Evolutionary conservation across 2,888 invertebrate species (phyloP).

Genomic region (Clepsis dumicolana): DNA sequence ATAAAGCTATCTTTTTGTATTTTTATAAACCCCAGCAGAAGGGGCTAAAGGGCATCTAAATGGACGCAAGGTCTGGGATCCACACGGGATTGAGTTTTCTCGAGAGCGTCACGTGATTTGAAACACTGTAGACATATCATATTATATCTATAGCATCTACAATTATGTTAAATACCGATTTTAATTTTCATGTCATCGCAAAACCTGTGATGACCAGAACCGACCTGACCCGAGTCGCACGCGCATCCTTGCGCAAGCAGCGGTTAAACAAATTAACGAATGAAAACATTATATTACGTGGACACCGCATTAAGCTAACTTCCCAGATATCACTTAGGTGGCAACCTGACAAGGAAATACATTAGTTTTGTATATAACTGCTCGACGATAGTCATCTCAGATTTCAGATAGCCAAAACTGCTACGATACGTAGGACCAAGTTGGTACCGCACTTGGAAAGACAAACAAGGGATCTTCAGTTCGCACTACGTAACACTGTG

Average conservation of each 20-base stretch:
- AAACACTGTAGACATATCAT: background rate
- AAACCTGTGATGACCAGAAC: background rate
- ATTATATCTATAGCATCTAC: background rate
- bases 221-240: constrained; percentile 1
- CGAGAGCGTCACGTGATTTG: background rate
- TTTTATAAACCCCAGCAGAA: no score
- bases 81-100: background rate
- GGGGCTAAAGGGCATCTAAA: no score
- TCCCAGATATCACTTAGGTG: constrained; percentile 24
- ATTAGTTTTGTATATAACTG: constrained; percentile 21
- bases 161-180: constrained; percentile 1
- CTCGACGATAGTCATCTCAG: constrained; percentile 31
- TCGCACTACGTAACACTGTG: constrained; percentile 18
- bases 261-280: constrained; percentile 28
- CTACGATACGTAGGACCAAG: no score
- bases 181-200: constrained; percentile 3
- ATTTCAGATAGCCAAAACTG: constrained; percentile 35
- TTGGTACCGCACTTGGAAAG: constrained; percentile 1
- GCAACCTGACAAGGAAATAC: constrained; percentile 30
- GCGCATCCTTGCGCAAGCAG: constrained; percentile 27
- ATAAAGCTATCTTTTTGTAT: no score
- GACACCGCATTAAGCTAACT: constrained; percentile 5
- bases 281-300: constrained; percentile 39
- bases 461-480: constrained; percentile 1
- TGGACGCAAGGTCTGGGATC: no score